Evolutionary conservation across 2,888 invertebrate species (phyloP).

Genomic region (Caenorhabditis sp.): DNA sequence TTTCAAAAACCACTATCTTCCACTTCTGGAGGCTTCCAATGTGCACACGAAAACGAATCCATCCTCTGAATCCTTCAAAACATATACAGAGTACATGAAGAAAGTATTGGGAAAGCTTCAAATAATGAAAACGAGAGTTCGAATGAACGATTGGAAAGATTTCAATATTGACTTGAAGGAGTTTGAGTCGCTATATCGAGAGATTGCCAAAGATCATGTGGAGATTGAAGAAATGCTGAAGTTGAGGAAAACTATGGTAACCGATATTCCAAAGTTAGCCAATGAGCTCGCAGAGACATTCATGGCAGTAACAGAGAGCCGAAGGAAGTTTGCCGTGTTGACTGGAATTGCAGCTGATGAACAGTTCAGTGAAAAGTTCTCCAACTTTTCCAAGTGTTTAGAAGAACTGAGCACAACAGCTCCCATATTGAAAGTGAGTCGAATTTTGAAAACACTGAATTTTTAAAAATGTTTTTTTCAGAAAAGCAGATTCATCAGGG

Average conservation of each 20-base stretch:
- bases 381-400: slow-evolving; percentile 46
- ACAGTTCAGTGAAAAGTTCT: slow-evolving; percentile 45
- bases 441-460: no score
- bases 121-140: slow-evolving; percentile 52
- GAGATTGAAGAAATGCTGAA: slow-evolving; percentile 77
- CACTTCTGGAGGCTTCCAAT: slow-evolving; percentile 68
- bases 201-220: slow-evolving; percentile 73
- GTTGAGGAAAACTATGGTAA: slow-evolving; percentile 74
- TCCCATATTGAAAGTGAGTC: slow-evolving; percentile 44
- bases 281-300: slow-evolving; percentile 45
- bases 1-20: slow-evolving; percentile 68
- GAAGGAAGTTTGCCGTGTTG: slow-evolving; percentile 38
- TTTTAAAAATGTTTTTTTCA: slow-evolving; percentile 45
- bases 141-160: slow-evolving; percentile 73
- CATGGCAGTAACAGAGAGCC: slow-evolving; percentile 28
- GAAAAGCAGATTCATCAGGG: slow-evolving; percentile 75
- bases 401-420: slow-evolving; percentile 41
- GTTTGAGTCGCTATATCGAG: slow-evolving; percentile 70
- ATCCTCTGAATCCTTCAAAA: slow-evolving; percentile 36
- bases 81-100: slow-evolving; percentile 45
- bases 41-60: slow-evolving; percentile 61
- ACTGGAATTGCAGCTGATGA: slow-evolving; percentile 55
- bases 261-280: slow-evolving; percentile 64
- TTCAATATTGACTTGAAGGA: slow-evolving; percentile 74
- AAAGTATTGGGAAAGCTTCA: slow-evolving; percentile 54